These are phyloP conservation scores for Aradus depressus DNA, from an alignment of 2,888 invertebrate genomes.

Conservation along the genomic window DNA sequence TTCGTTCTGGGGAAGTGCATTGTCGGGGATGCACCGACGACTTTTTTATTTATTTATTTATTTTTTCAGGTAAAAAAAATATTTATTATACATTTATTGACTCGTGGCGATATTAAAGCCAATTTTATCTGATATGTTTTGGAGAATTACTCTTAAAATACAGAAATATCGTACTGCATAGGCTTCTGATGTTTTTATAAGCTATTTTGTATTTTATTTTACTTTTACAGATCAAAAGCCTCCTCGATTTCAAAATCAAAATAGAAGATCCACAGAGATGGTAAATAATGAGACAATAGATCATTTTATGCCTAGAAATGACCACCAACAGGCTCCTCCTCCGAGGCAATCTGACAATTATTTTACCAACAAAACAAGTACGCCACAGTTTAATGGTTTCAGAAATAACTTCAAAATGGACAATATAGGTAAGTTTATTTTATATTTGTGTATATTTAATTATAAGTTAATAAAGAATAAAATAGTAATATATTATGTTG, in stretches of 20 bases:
- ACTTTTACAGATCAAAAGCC: slow-evolving; percentile 40
- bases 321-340: slow-evolving; percentile 1
- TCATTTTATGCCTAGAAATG: slow-evolving; percentile 22
- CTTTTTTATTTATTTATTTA: too few relatives aligned
- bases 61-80: too few relatives aligned
- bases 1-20: too few relatives aligned
- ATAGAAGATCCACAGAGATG: slow-evolving; percentile 17
- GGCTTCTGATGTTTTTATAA: too few relatives aligned
- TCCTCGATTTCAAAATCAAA: slow-evolving; percentile 46
- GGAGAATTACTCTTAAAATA: too few relatives aligned
- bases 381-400: slow-evolving; percentile 21
- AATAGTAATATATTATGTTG: neutral
- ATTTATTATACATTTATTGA: too few relatives aligned
- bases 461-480: neutral
- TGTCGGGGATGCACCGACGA: too few relatives aligned
- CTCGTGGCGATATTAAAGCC: too few relatives aligned
- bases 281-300: slow-evolving; percentile 20
- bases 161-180: too few relatives aligned
- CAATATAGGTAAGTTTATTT: slow-evolving; percentile 17
- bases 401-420: slow-evolving; percentile 23
- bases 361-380: slow-evolving; percentile 10
- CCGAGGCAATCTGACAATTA: slow-evolving; percentile 9
- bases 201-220: neutral
- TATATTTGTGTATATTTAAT: neutral
- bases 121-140: too few relatives aligned